phyloP scores from a whole-genome alignment of 2,888 invertebrate species.

The Endotricha flammealis region DNA sequence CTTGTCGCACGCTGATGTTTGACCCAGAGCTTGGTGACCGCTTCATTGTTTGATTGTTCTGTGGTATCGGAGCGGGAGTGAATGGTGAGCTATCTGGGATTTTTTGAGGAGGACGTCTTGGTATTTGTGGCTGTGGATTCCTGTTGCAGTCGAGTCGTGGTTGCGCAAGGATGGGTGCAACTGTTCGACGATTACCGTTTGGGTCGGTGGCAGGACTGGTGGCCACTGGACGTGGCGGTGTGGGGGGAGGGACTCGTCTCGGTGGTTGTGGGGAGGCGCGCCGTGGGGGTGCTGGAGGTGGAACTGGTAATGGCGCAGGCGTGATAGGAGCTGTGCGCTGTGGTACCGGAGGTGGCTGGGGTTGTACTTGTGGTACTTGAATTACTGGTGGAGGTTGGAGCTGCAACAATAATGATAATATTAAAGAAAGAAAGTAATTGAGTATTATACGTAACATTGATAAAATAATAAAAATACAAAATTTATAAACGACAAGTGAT shows the following conservation, averaged over 20 bases:
- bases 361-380: constrained; percentile 41
- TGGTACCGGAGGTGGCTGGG: constrained; percentile 60
- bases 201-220: constrained; percentile 46
- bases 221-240: constrained; percentile 49
- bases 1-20: constrained; percentile 77
- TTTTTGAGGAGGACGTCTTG: constrained; percentile 49
- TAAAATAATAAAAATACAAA: background rate
- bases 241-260: constrained; percentile 63
- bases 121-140: constrained; percentile 56
- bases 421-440: too few species aligned
- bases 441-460: too few species aligned
- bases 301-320: constrained; percentile 49
- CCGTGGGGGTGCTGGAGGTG: constrained; percentile 57
- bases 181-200: constrained; percentile 45
- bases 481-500: too few species aligned
- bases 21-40: constrained; percentile 67
- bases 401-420: constrained; percentile 27
- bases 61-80: constrained; percentile 40
- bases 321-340: constrained; percentile 49
- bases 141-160: constrained; percentile 58
- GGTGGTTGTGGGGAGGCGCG: constrained; percentile 57
- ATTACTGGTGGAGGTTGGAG: constrained; percentile 52
- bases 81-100: constrained; percentile 51
- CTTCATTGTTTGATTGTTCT: constrained; percentile 44
- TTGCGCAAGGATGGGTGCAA: constrained; percentile 36